Conservation (phyloP, 2,113 vertebrate species). For the Ancistrus triradiatus region DNA sequence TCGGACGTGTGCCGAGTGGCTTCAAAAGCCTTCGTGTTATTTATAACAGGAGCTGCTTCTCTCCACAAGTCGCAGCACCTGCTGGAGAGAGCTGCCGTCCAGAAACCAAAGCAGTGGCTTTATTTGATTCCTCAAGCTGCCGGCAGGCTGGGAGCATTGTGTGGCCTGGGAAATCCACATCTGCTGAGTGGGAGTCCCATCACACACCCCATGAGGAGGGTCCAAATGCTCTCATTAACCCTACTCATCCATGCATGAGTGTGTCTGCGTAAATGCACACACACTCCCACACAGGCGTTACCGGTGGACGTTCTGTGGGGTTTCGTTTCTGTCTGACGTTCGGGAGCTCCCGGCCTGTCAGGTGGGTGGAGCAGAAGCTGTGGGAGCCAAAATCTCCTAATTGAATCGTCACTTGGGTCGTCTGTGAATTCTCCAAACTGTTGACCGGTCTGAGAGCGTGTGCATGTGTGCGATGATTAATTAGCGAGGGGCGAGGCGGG, state of each 20-base stretch:
- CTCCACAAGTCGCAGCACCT: no score
- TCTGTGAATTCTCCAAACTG: slow-evolving; percentile 58
- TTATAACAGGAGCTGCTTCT: no score
- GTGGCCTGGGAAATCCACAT: slow-evolving; percentile 78
- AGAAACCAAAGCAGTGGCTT: no score
- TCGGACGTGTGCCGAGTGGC: no score
- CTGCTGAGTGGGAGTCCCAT: slow-evolving; percentile 71
- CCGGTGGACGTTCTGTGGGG: background rate
- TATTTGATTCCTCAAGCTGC: background rate
- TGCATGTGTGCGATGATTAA: slow-evolving; percentile 69
- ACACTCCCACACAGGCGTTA: no score
- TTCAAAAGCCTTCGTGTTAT: no score
- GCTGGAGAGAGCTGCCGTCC: no score
- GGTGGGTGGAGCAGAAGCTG: no score
- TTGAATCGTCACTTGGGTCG: slow-evolving; percentile 67
- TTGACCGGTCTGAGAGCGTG: slow-evolving; percentile 13
- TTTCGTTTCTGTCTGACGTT: background rate
- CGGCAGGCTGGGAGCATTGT: slow-evolving; percentile 72
- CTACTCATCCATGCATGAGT: slow-evolving; percentile 5
- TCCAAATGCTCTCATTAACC: slow-evolving; percentile 9
- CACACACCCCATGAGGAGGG: no score
- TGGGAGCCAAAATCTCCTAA: no score
- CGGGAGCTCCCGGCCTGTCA: no score
- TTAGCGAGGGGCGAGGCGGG: slow-evolving; percentile 71
- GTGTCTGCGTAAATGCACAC: background rate